Conservation (phyloP, 1,140 invertebrate genomes). For the Lepidurus couesii region DNA sequence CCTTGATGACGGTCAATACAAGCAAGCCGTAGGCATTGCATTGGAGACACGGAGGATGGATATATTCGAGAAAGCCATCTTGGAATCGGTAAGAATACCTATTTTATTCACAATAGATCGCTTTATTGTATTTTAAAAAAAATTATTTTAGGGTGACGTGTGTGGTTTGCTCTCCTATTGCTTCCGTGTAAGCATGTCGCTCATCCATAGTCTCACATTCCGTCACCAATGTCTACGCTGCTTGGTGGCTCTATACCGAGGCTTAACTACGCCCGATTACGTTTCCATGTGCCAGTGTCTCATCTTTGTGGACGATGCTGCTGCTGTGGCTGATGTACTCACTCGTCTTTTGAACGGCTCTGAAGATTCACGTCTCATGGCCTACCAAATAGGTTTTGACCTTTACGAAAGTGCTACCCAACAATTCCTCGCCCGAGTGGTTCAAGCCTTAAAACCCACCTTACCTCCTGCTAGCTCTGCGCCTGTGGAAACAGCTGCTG, state of each 20-base stretch:
- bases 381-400: constrained; percentile 98
- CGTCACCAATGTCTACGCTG: constrained; percentile 80
- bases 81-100: constrained; percentile 60
- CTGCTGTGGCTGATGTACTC: constrained; percentile 82
- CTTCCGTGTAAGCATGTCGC: constrained; percentile 90
- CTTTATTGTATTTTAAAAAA: neutral
- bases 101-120: neutral
- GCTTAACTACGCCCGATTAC: constrained; percentile 82
- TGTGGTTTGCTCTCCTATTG: constrained; percentile 87
- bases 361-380: constrained; percentile 73
- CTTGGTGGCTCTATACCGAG: constrained; percentile 82
- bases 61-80: constrained; percentile 85
- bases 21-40: constrained; percentile 88
- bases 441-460: constrained; percentile 73
- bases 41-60: constrained; percentile 94
- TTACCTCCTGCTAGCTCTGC: constrained; percentile 56
- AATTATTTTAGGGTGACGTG: constrained; percentile 65
- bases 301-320: constrained; percentile 90
- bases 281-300: constrained; percentile 95
- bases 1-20: constrained; percentile 85
- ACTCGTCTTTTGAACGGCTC: constrained; percentile 77
- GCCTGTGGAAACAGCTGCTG: neutral
- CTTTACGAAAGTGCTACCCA: constrained; percentile 98
- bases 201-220: constrained; percentile 88
- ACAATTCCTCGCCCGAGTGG: constrained; percentile 85